Percentiles rank a stretch among this genome's conserved stretches.
phyloP scores from a whole-genome alignment of 2,113 vertebrate genomes.

The Anarhynchus alexandrinus region DNA sequence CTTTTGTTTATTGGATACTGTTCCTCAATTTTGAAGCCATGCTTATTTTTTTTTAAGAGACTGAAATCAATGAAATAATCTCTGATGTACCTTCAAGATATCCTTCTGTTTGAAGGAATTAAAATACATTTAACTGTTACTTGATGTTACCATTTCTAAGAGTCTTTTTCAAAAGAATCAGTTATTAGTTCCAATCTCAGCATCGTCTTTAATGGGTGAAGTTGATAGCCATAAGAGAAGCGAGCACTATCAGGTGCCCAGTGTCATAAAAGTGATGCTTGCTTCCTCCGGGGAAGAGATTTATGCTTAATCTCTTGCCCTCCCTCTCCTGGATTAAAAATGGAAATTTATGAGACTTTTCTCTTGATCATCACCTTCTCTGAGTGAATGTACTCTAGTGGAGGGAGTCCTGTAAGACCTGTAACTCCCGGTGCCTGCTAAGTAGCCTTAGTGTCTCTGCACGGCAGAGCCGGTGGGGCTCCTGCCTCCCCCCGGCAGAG shows the following conservation, averaged over 20 bases:
- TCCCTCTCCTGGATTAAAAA: neutral
- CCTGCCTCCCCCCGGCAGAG: too few relatives aligned
- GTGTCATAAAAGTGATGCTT: neutral
- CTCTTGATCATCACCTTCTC: neutral
- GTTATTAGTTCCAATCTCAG: neutral
- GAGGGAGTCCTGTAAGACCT: too few relatives aligned
- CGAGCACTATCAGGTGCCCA: neutral
- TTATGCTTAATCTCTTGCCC: neutral
- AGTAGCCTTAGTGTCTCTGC: neutral
- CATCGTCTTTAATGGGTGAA: rapidly evolving
- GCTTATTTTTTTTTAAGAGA: neutral
- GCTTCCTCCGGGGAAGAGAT: neutral
- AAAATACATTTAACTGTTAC: constrained; percentile 52
- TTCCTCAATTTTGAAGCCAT: constrained; percentile 47
- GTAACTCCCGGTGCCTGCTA: neutral
- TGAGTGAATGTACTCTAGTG: rapidly evolving
- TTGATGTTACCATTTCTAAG: constrained; percentile 41
- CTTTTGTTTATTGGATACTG: constrained; percentile 31
- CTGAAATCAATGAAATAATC: constrained; percentile 22
- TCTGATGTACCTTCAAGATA: constrained; percentile 49
- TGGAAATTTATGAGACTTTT: neutral
- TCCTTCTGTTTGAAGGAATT: constrained; percentile 64
- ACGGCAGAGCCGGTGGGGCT: neutral
- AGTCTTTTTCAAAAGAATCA: constrained; percentile 35
- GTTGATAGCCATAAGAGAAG: neutral